These are phyloP conservation scores for Macrobrachium rosenbergii DNA, from an alignment of 1,140 invertebrate species.

Conservation along the genomic window DNA sequence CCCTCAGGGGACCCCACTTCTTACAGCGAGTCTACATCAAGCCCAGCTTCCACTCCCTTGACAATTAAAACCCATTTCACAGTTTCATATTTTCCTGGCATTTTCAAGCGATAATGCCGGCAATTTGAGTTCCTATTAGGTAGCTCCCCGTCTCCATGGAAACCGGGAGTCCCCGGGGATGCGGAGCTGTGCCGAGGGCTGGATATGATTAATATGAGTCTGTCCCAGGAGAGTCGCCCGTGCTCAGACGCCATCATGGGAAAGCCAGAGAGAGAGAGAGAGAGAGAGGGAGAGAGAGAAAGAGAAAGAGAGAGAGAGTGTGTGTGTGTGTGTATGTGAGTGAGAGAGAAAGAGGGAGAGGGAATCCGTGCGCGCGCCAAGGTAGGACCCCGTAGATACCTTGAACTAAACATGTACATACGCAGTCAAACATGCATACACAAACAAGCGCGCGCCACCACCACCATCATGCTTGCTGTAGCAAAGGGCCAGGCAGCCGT, in stretches of 20 bases:
- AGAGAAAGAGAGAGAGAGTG: not conserved
- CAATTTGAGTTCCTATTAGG: constrained; percentile 62
- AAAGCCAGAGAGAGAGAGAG: not conserved
- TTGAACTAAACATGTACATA: not conserved
- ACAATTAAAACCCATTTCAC: constrained; percentile 61
- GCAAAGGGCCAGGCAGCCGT: too few relatives aligned
- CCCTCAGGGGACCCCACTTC: constrained; percentile 31
- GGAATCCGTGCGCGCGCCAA: not conserved
- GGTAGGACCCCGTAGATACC: not conserved
- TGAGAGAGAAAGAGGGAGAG: not conserved
- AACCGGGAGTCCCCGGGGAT: constrained; percentile 37
- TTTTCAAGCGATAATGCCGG: constrained; percentile 60
- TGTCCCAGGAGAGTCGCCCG: constrained; percentile 27
- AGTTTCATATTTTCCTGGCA: constrained; percentile 61
- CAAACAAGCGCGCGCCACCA: not conserved
- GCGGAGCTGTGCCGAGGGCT: constrained; percentile 34
- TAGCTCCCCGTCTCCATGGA: constrained; percentile 55
- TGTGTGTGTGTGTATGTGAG: not conserved
- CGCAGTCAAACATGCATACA: not conserved
- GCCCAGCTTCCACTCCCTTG: constrained; percentile 52
- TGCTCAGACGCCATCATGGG: constrained; percentile 8
- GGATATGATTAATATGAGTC: constrained; percentile 60
- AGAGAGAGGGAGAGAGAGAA: not conserved
- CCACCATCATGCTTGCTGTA: too few relatives aligned
- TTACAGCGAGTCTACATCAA: constrained; percentile 51